Evolutionary conservation across 2,113 vertebrate species (phyloP).

Genomic region (Nestor notabilis): DNA sequence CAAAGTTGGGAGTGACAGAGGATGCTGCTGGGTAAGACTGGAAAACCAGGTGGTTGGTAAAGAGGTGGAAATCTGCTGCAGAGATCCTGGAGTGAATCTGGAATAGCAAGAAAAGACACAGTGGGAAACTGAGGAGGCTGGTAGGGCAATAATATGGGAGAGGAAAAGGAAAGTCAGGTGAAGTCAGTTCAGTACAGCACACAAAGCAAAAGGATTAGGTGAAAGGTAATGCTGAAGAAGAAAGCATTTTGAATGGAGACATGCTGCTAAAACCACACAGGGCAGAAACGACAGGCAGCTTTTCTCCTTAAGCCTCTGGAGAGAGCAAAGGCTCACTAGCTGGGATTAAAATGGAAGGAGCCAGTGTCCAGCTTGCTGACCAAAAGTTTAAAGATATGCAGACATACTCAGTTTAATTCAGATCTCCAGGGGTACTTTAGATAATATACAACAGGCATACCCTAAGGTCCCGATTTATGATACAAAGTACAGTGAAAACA

Average conservation of each 20-base stretch:
- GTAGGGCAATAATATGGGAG: accelerated
- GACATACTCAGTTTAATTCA: neutral
- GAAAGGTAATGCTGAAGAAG: neutral
- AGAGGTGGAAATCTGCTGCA: neutral
- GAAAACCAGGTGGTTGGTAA: neutral
- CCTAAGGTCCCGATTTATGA: neutral
- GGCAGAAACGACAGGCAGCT: neutral
- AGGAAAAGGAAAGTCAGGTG: accelerated
- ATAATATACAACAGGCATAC: neutral
- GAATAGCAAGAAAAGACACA: accelerated
- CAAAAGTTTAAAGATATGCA: neutral
- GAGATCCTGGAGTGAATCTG: neutral
- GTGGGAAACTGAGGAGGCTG: no score
- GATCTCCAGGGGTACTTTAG: neutral
- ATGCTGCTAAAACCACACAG: neutral
- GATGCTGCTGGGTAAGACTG: neutral
- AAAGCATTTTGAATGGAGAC: neutral
- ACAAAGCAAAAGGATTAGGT: neutral
- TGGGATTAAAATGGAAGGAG: neutral
- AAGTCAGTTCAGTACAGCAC: no score
- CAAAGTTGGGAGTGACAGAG: accelerated
- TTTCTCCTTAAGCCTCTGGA: neutral
- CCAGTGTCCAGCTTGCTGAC: neutral
- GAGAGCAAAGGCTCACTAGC: neutral
- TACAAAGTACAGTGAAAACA: neutral